Evolutionary conservation across 2,797 vertebrate species (phyloP).

Genomic region (Vireo griseus): DNA sequence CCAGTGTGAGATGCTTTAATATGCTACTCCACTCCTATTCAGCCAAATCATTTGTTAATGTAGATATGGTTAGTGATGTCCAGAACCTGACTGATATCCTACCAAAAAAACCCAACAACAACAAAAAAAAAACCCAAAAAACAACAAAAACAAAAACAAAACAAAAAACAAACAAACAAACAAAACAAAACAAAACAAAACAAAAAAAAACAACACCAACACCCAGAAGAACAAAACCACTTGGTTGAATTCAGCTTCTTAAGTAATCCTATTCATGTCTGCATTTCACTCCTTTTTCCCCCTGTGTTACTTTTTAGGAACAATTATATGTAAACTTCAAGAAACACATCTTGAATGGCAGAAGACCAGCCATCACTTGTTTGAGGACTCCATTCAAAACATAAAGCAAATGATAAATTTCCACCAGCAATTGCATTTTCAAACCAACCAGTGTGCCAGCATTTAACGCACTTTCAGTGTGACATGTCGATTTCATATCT

Average conservation of each 20-base stretch:
- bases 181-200: too few relatives aligned
- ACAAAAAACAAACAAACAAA: too few relatives aligned
- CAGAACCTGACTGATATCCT: not conserved
- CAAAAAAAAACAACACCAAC: too few relatives aligned
- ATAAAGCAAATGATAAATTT: not conserved
- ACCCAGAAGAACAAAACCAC: not conserved
- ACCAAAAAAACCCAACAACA: not conserved
- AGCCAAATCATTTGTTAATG: not conserved
- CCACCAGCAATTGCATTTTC: not conserved
- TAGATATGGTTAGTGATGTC: not conserved
- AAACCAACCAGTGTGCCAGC: not conserved
- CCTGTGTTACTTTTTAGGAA: not conserved
- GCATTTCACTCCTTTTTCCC: not conserved
- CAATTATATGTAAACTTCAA: not conserved
- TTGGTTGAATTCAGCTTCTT: not conserved
- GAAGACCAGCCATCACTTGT: not conserved
- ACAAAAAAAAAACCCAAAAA: not conserved
- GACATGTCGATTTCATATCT: rapidly evolving
- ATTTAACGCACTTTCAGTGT: not conserved
- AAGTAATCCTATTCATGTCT: not conserved
- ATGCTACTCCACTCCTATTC: not conserved
- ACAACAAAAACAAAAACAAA: too few relatives aligned
- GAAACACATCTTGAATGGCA: not conserved
- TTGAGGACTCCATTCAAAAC: not conserved
- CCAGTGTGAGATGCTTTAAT: not conserved